phyloP scores from a whole-genome alignment of 53 echinoderm and acorn worm genomes.

The Apostichopus leukothele region DNA sequence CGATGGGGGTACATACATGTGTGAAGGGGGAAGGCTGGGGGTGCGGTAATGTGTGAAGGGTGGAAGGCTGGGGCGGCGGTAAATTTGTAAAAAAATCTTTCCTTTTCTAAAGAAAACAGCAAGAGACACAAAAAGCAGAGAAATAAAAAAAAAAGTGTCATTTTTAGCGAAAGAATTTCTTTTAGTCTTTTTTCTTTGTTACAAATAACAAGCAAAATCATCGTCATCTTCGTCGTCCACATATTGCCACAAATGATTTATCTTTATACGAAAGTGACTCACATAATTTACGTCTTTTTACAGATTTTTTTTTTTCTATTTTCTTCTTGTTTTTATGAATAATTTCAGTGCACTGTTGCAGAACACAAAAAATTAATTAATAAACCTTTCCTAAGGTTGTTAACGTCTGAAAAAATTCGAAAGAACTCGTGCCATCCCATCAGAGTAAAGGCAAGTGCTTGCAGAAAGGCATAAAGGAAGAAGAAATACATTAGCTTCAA shows the following conservation, averaged over 20 bases:
- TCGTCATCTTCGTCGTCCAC: background rate
- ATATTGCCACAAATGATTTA: constrained; percentile 32
- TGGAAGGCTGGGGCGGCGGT: too few species aligned
- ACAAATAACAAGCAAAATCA: constrained; percentile 38
- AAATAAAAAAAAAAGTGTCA: background rate
- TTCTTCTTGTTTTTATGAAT: background rate
- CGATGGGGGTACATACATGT: too few species aligned
- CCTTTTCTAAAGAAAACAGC: too few species aligned
- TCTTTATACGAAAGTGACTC: constrained; percentile 31
- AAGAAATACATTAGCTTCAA: too few species aligned
- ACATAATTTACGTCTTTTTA: constrained; percentile 31
- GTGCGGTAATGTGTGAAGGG: too few species aligned
- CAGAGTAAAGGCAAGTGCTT: background rate
- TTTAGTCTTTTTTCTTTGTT: constrained; percentile 17
- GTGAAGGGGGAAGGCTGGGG: too few species aligned
- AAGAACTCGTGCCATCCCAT: background rate
- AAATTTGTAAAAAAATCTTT: too few species aligned
- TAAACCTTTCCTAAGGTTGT: background rate
- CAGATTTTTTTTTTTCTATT: background rate
- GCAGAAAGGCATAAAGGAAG: background rate
- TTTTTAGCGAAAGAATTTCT: constrained; percentile 21
- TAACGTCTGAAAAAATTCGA: background rate
- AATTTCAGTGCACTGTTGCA: constrained; percentile 22
- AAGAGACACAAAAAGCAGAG: background rate
- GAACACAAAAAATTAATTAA: background rate